Conservation (phyloP, 1,140 invertebrate species). For the Frieseomelitta varia region DNA sequence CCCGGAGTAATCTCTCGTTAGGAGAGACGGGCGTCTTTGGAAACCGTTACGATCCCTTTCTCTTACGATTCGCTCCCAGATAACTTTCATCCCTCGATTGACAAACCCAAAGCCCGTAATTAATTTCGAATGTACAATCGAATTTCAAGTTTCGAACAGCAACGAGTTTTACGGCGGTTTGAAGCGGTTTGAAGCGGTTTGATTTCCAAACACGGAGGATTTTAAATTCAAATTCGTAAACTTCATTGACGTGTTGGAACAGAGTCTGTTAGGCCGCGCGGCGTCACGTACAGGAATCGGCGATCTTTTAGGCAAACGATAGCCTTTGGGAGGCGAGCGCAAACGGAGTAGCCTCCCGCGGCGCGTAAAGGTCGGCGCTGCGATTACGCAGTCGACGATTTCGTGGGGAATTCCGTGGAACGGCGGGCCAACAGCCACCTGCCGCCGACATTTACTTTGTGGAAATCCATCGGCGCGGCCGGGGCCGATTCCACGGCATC, state of each 20-base stretch:
- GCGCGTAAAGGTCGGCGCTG: slow-evolving; percentile 52
- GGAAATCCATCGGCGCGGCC: slow-evolving; percentile 62
- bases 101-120: background rate
- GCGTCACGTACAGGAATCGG: slow-evolving; percentile 29
- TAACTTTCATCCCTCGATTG: too few relatives aligned
- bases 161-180: too few relatives aligned
- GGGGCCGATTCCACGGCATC: slow-evolving; percentile 61
- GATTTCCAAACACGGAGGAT: background rate
- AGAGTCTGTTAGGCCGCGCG: background rate
- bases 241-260: background rate
- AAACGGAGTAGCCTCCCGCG: slow-evolving; percentile 56
- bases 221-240: background rate
- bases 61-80: too few relatives aligned
- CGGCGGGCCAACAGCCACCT: slow-evolving; percentile 44
- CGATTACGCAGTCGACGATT: slow-evolving; percentile 64
- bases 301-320: slow-evolving; percentile 49
- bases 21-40: background rate
- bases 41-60: background rate
- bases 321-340: slow-evolving; percentile 48
- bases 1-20: background rate
- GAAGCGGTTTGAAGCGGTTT: background rate
- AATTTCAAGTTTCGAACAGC: background rate
- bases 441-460: slow-evolving; percentile 70
- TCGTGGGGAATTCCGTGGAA: slow-evolving; percentile 57
- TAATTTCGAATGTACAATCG: too few relatives aligned